Conservation (phyloP, 2,797 vertebrate genomes). For the Enteromius argenteus region DNA sequence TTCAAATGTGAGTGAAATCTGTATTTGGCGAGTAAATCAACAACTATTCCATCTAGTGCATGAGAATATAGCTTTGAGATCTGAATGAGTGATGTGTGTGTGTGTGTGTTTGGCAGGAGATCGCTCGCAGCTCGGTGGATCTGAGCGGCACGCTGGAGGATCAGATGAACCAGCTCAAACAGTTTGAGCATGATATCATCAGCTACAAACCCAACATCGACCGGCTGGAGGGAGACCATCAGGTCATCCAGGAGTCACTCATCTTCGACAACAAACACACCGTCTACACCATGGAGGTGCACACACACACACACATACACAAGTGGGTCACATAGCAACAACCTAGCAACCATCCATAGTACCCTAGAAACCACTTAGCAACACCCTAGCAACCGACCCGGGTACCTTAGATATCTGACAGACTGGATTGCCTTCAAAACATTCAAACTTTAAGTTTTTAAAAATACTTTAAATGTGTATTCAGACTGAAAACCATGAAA, state of each 20-base stretch:
- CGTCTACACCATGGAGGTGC: constrained; percentile 89
- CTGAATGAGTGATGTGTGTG: neutral
- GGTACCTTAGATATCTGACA: too few relatives aligned
- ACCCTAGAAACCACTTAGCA: too few relatives aligned
- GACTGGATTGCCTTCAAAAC: too few relatives aligned
- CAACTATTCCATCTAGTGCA: neutral
- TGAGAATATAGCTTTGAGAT: neutral
- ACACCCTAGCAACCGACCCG: too few relatives aligned
- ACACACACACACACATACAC: neutral
- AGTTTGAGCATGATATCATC: constrained; percentile 85
- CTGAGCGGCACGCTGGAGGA: constrained; percentile 84
- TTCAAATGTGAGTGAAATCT: neutral
- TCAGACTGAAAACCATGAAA: too few relatives aligned
- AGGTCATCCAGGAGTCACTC: constrained; percentile 88
- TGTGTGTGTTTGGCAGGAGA: constrained; percentile 74
- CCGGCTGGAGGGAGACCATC: constrained; percentile 88
- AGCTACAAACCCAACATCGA: constrained; percentile 89
- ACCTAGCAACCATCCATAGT: too few relatives aligned
- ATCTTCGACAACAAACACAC: constrained; percentile 91
- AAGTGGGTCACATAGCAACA: too few relatives aligned
- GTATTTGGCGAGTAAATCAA: neutral
- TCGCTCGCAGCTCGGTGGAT: constrained; percentile 81
- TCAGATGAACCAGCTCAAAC: constrained; percentile 89
- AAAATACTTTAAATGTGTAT: too few relatives aligned
- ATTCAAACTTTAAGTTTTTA: too few relatives aligned